Conservation (phyloP, 2,797 vertebrate species). For the Agapornis canus region DNA sequence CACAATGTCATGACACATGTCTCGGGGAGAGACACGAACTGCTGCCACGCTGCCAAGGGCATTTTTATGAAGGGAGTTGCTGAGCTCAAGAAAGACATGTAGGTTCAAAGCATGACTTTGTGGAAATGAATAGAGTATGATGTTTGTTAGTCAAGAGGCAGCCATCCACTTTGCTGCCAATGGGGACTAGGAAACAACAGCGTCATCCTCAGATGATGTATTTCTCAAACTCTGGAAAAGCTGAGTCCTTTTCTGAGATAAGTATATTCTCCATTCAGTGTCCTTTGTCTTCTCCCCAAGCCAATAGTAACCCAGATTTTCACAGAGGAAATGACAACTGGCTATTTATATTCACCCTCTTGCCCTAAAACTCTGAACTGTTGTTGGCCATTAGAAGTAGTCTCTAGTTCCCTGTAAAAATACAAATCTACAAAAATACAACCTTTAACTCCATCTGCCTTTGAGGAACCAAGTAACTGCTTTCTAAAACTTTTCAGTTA, state of each 20-base stretch:
- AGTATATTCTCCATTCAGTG: not conserved
- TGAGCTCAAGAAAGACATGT: not conserved
- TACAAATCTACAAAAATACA: not conserved
- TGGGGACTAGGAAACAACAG: not conserved
- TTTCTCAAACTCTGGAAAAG: not conserved
- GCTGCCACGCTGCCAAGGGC: not conserved
- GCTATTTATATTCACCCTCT: not conserved
- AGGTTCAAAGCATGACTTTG: fast-evolving
- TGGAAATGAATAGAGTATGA: not conserved
- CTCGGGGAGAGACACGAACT: not conserved
- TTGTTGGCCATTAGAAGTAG: not conserved
- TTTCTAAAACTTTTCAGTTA: not conserved
- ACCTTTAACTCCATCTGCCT: not conserved
- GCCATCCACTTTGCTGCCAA: not conserved
- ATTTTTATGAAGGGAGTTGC: not conserved
- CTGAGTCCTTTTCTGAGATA: not conserved
- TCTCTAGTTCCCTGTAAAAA: not conserved
- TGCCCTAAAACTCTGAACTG: not conserved
- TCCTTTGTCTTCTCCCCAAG: not conserved
- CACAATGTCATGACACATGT: fast-evolving
- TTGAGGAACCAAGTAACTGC: not conserved
- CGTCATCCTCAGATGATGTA: fast-evolving
- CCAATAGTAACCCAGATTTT: not conserved
- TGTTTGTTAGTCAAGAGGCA: not conserved
- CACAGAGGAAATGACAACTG: not conserved